A percentile compares a stretch with the other conserved stretches of the same genome.
Conservation (phyloP, 2,113 vertebrate genomes). For the Mesitornis unicolor region DNA sequence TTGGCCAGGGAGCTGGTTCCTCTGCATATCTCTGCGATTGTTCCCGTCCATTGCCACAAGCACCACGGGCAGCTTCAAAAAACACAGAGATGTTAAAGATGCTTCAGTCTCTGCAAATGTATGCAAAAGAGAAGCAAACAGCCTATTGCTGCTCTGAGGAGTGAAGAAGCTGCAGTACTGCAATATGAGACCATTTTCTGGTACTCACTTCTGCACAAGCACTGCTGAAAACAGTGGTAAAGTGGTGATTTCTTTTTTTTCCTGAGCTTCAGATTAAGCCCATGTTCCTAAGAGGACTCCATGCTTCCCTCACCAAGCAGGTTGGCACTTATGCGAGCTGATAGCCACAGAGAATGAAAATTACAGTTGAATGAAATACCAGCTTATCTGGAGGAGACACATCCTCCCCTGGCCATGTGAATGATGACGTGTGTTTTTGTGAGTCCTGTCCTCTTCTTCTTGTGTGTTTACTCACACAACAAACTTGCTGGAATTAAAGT, state of each 20-base stretch:
- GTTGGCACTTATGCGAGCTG: fast-evolving
- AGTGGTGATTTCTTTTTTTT: neutral
- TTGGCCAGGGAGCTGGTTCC: neutral
- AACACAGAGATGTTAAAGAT: neutral
- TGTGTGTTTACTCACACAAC: neutral
- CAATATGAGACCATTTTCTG: neutral
- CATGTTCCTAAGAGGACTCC: neutral
- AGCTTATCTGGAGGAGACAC: neutral
- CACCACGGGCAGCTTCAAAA: neutral
- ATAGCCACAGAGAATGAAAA: neutral
- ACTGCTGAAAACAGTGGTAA: neutral
- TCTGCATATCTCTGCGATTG: neutral
- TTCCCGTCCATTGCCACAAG: neutral
- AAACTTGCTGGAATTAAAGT: neutral
- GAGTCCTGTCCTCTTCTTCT: neutral
- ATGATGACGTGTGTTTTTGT: neutral
- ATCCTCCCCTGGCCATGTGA: neutral
- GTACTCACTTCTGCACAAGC: neutral
- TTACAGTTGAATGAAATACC: neutral
- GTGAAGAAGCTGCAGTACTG: neutral
- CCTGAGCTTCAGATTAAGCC: neutral
- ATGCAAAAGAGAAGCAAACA: neutral
- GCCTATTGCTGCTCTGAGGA: fast-evolving
- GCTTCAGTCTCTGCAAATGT: neutral
- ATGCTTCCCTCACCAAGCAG: neutral